A percentile compares a stretch with the other conserved stretches of the same genome.
These are phyloP conservation scores for Miniopterus natalensis DNA, from an alignment of 2,113 vertebrate species.

Conservation along the genomic window DNA sequence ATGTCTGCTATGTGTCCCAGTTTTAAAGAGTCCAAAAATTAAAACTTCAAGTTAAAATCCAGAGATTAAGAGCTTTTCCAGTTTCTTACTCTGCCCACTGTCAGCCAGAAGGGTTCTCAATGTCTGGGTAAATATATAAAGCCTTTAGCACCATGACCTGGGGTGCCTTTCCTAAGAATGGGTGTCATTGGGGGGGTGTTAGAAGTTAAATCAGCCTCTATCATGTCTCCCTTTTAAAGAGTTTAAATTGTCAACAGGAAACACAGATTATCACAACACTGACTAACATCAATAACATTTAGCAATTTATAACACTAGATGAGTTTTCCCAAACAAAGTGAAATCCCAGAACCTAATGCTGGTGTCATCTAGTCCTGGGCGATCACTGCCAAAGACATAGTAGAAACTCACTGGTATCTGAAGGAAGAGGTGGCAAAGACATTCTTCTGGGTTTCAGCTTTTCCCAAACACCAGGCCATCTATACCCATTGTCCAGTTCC, in stretches of 20 bases:
- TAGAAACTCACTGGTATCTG: background rate
- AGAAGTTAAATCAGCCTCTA: conserved; percentile 24
- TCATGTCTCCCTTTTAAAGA: background rate
- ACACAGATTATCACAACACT: background rate
- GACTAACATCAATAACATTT: background rate
- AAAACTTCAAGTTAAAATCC: conserved; percentile 47
- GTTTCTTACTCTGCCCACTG: background rate
- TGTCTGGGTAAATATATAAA: background rate
- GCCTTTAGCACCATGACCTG: background rate
- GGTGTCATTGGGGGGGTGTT: background rate
- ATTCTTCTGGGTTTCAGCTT: conserved; percentile 2
- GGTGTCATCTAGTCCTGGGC: background rate
- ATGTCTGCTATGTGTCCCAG: background rate
- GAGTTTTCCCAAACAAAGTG: background rate
- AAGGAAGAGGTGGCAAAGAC: background rate
- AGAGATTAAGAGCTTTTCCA: background rate
- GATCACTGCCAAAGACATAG: background rate
- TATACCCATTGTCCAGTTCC: background rate
- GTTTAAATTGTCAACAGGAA: background rate
- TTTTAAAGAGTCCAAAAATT: conserved; percentile 50
- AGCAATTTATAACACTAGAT: background rate
- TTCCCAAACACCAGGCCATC: background rate
- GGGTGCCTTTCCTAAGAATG: background rate
- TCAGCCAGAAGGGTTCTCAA: background rate
- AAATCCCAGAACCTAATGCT: background rate